These are phyloP conservation scores for Acyrthosiphon pisum DNA, from an alignment of 1,140 invertebrate species.

Conservation along the genomic window DNA sequence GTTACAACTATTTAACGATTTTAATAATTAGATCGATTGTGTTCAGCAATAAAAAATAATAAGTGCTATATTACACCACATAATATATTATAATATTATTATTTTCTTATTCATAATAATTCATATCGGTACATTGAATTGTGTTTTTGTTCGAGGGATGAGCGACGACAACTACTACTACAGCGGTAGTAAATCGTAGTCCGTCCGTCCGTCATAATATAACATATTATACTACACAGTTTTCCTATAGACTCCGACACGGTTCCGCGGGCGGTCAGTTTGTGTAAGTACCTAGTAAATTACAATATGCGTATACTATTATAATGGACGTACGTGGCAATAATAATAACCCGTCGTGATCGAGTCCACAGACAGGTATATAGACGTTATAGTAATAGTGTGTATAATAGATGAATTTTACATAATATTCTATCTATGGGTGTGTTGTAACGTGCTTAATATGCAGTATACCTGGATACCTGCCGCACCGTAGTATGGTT, in stretches of 20 bases:
- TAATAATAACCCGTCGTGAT: constrained; percentile 5
- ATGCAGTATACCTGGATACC: neutral
- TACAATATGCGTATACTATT: neutral
- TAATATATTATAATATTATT: no score
- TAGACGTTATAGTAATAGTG: neutral
- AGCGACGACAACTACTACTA: neutral
- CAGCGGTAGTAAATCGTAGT: neutral
- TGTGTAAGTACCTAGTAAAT: neutral
- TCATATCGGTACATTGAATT: no score
- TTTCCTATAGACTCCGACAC: neutral
- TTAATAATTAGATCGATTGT: no score
- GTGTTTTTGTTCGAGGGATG: no score
- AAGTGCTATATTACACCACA: no score
- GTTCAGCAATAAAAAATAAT: no score
- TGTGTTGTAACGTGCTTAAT: neutral
- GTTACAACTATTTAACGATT: no score
- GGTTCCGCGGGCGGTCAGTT: neutral
- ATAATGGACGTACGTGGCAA: neutral
- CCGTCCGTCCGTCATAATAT: neutral
- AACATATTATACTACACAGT: neutral
- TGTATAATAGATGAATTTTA: neutral
- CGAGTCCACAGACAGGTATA: neutral
- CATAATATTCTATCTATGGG: neutral
- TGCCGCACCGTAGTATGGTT: no score
- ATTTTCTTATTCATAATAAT: no score